These are phyloP conservation scores for Trachelus tabidus DNA, from an alignment of 2,888 invertebrate species.

Conservation along the genomic window DNA sequence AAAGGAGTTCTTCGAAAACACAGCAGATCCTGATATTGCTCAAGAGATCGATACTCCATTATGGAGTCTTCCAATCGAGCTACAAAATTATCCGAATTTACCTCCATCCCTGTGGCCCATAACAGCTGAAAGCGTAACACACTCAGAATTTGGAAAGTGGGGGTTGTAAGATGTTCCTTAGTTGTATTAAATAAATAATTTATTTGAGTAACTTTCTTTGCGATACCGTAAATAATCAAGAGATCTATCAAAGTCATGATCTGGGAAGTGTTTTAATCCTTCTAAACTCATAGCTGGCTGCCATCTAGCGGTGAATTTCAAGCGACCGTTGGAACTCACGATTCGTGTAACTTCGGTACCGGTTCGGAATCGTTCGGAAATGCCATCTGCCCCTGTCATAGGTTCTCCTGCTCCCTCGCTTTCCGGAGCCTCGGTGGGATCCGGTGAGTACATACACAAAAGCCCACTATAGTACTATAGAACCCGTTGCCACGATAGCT, in stretches of 20 bases:
- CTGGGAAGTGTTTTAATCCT: neutral
- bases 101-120: constrained; percentile 74
- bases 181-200: neutral
- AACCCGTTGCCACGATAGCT: constrained; percentile 50
- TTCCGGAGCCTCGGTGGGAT: constrained; percentile 25
- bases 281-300: constrained; percentile 7
- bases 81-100: constrained; percentile 68
- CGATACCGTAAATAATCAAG: neutral
- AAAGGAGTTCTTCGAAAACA: constrained; percentile 53
- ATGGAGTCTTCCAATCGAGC: constrained; percentile 70
- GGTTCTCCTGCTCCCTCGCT: constrained; percentile 27
- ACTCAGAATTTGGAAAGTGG: constrained; percentile 70
- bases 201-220: neutral
- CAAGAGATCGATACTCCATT: constrained; percentile 67
- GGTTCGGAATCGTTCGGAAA: constrained; percentile 35
- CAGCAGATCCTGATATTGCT: constrained; percentile 48
- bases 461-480: constrained; percentile 43
- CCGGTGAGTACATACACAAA: constrained; percentile 36
- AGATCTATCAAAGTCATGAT: neutral
- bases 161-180: constrained; percentile 54
- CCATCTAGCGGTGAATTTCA: constrained; percentile 28
- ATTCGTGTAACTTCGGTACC: constrained; percentile 32
- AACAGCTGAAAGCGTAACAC: constrained; percentile 68
- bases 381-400: constrained; percentile 41
- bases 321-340: neutral